Conservation (phyloP, 2,113 vertebrate genomes). For the Podarcis raffonei region DNA sequence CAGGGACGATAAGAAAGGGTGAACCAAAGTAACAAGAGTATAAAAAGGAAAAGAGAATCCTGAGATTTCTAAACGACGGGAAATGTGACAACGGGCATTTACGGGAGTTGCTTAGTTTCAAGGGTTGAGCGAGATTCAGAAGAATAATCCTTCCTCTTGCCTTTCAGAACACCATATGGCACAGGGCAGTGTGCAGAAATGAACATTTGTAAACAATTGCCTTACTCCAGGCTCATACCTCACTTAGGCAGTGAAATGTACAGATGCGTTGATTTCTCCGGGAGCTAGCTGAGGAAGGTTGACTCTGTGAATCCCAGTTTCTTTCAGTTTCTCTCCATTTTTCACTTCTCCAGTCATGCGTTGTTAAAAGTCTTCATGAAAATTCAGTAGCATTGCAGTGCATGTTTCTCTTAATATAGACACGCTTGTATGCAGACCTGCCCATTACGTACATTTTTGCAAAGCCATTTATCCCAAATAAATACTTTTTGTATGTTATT, state of each 20-base stretch:
- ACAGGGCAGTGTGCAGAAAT: neutral
- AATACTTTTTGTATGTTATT: no score
- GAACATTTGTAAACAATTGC: neutral
- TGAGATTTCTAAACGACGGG: constrained; percentile 7
- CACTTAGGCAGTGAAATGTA: neutral
- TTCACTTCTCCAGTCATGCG: no score
- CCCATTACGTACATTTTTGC: no score
- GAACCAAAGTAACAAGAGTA: constrained; percentile 45
- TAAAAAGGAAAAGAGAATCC: constrained; percentile 11
- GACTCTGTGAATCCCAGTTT: no score
- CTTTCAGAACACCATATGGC: neutral
- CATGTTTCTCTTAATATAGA: no score
- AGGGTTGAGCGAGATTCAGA: neutral
- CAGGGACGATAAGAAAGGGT: constrained; percentile 25
- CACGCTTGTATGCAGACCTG: no score
- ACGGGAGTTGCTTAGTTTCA: neutral
- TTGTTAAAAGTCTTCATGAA: no score
- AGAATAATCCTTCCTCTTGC: fast-evolving
- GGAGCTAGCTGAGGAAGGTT: no score
- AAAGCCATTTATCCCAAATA: no score
- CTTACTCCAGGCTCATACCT: neutral
- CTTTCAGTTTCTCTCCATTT: no score
- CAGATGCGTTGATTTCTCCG: neutral
- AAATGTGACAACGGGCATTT: neutral
- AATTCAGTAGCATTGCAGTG: no score